Evolutionary conservation across 2,797 vertebrate species (phyloP), one percentile per base, ranked within the genome.

Genomic region (Lycodopsis pacificus): DNA sequence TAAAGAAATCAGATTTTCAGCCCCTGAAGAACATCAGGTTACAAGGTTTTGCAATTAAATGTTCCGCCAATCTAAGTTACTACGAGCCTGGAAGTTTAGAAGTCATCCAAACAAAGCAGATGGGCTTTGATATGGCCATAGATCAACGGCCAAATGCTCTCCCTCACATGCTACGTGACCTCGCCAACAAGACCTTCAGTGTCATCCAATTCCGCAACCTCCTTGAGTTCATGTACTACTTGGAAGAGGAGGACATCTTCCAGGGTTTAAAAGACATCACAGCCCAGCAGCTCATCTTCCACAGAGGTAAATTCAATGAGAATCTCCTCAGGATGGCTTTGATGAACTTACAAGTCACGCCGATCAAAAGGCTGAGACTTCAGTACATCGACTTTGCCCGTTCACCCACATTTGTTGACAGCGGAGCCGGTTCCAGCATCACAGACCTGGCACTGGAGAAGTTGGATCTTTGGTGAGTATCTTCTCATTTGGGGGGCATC

Each of bases 271-370:
- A 85, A 0, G 3, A 91, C 9, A 65, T 97, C 11, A 70, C 1
- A 2, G 66, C 90, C 4, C 0, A 82, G 27, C 84, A 94, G 51
- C 68, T 97, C 62, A 88, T 94, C 71, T 97, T 97, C 76, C 91
- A 93, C 90, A 86, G 96, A 53, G 97, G 97, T 0, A 97, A 97
- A 81, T 97, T 96, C 86, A 97, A 96, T 0, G 96, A 97, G 86
- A 94, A 96, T 42, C 89, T 97, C 30, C 77, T 97, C 30, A 94
- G 94, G 68, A 94, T 96, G 93, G 91, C 88, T n/a, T 82, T 97
- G 27, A 49, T 87, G 38, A 96, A 96, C 71, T 34, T 97, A 38
- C 88, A 95, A 62, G 83, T 57, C 1, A 89, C 94, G 25, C 44
- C 7, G 0, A 54, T 97, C 72, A 93, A 89, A 44, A 36, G 67